These are phyloP conservation scores for Poeciliopsis gracilis DNA, from an alignment of 2,797 vertebrate species.

Conservation along the genomic window DNA sequence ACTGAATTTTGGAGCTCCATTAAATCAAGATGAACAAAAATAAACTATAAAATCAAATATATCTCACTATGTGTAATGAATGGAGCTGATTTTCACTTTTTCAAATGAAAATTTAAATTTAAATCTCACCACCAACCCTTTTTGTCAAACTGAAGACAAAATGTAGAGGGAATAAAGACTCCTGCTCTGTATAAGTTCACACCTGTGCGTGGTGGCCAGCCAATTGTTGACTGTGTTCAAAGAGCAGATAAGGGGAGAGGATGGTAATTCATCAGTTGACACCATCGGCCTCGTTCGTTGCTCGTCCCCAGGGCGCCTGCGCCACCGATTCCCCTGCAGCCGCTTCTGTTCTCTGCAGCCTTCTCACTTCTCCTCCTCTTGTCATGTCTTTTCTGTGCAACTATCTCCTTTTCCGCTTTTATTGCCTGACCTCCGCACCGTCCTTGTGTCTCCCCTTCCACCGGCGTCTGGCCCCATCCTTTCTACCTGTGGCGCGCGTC, in stretches of 20 bases:
- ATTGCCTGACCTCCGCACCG: slow-evolving; percentile 14
- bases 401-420: slow-evolving; percentile 23
- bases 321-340: slow-evolving; percentile 56
- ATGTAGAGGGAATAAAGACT: background rate
- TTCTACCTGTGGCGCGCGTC: slow-evolving; percentile 43
- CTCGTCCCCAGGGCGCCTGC: slow-evolving; percentile 48
- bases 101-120: background rate
- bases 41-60: background rate
- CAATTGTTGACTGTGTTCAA: slow-evolving; percentile 60
- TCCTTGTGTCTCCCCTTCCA: slow-evolving; percentile 33
- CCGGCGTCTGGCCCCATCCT: slow-evolving; percentile 21
- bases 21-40: background rate
- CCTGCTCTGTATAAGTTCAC: background rate
- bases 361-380: slow-evolving; percentile 42
- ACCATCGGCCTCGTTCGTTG: slow-evolving; percentile 57
- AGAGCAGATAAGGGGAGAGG: slow-evolving; percentile 68
- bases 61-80: background rate
- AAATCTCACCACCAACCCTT: background rate
- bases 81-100: background rate
- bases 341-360: slow-evolving; percentile 46
- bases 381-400: slow-evolving; percentile 34
- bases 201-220: slow-evolving; percentile 43
- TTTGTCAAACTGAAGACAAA: slow-evolving; percentile 7
- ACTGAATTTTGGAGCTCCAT: background rate
- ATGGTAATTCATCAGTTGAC: slow-evolving; percentile 73